Evolutionary conservation across 2,113 vertebrate species (phyloP).

Genomic region (Artemisiospiza belli): DNA sequence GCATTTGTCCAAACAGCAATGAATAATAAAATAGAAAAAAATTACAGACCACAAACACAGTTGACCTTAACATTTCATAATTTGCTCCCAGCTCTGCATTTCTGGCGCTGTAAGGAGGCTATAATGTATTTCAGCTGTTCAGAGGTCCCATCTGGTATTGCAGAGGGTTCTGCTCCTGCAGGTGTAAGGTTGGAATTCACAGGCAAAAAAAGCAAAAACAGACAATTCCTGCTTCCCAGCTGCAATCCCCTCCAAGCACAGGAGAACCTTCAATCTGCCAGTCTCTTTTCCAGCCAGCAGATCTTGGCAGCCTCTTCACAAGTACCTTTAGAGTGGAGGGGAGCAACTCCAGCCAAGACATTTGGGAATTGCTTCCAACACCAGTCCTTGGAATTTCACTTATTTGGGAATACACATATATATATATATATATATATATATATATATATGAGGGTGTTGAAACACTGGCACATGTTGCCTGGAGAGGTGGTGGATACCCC

Average conservation of each 20-base stretch:
- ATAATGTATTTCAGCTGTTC: background rate
- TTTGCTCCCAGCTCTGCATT: background rate
- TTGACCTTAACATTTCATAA: background rate
- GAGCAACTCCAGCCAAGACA: background rate
- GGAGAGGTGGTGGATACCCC: background rate
- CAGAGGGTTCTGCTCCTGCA: background rate
- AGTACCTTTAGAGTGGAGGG: background rate
- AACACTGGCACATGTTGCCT: background rate
- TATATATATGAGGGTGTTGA: background rate
- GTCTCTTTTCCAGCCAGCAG: background rate
- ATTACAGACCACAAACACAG: background rate
- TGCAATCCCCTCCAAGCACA: background rate
- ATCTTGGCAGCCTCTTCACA: background rate
- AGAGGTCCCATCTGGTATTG: fast-evolving
- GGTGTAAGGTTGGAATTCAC: no score
- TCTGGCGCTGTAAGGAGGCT: fast-evolving
- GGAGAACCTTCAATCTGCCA: background rate
- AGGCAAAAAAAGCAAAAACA: background rate
- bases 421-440: no score
- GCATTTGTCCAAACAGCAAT: background rate
- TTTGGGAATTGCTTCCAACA: background rate
- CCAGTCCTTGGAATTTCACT: background rate
- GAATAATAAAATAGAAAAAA: background rate
- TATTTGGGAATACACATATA: background rate
- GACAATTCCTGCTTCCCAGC: background rate